A percentile compares a stretch with the other conserved stretches of the same genome.
Evolutionary conservation across 2,113 vertebrate species (phyloP).

Genomic region (Ginglymostoma cirratum): DNA sequence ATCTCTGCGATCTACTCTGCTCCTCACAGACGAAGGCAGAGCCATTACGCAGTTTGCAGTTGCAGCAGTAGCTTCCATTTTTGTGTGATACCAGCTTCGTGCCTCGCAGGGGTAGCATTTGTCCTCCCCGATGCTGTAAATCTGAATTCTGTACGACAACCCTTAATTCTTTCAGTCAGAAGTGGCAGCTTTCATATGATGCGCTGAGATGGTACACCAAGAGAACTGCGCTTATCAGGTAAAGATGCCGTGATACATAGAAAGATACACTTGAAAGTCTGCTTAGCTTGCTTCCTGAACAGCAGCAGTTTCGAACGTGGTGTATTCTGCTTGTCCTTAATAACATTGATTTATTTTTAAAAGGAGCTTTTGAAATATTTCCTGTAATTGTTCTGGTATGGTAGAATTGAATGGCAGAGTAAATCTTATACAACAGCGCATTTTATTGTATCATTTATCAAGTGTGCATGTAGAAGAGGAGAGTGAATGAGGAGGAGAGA

Average conservation of each 20-base stretch:
- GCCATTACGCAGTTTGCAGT: constrained; percentile 57
- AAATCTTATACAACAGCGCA: background rate
- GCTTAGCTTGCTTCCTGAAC: constrained; percentile 44
- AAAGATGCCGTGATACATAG: constrained; percentile 44
- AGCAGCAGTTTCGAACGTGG: constrained; percentile 52
- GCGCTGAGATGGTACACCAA: constrained; percentile 90
- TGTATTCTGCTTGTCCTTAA: constrained; percentile 40
- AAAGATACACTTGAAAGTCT: constrained; percentile 38
- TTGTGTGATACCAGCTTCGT: constrained; percentile 54
- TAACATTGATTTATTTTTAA: background rate
- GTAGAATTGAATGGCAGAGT: background rate
- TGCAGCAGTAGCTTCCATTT: constrained; percentile 53
- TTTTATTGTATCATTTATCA: background rate
- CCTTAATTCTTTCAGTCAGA: constrained; percentile 44
- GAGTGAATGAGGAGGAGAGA: background rate
- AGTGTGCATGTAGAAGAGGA: background rate
- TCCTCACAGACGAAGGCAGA: constrained; percentile 48
- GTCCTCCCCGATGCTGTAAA: constrained; percentile 46
- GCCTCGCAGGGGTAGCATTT: constrained; percentile 47
- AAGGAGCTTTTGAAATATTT: background rate
- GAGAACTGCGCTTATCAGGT: constrained; percentile 90
- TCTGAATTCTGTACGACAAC: constrained; percentile 47
- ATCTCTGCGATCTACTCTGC: constrained; percentile 52
- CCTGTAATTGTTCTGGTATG: background rate
- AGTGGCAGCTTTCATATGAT: constrained; percentile 65